A percentile compares a stretch with the other conserved stretches of the same genome.
Conservation (phyloP, 2,888 invertebrate species). For the Cheilosia urbana region DNA sequence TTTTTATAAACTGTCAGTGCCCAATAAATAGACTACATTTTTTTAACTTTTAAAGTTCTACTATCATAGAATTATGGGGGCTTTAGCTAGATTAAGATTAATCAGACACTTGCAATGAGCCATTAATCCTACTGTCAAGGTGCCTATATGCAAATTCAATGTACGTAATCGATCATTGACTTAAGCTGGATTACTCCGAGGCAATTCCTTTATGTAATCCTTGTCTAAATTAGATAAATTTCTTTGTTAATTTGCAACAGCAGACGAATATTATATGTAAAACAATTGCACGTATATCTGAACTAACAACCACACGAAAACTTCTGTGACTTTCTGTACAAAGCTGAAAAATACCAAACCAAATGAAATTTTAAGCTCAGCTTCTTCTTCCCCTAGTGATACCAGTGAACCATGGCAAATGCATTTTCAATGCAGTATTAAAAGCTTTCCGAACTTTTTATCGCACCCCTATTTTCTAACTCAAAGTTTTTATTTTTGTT, state of each 20-base stretch:
- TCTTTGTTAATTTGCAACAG: no score
- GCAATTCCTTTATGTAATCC: no score
- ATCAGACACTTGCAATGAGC: no score
- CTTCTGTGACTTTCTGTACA: slow-evolving; percentile 1
- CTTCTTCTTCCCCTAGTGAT: neutral
- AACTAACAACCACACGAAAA: neutral
- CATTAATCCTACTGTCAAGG: no score
- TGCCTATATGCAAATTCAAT: no score
- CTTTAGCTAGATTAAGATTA: no score
- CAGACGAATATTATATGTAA: no score
- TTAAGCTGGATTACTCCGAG: neutral
- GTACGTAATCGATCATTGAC: neutral
- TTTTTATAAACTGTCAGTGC: no score
- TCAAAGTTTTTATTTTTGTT: slow-evolving; percentile 3
- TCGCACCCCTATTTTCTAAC: slow-evolving; percentile 25
- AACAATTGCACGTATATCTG: no score
- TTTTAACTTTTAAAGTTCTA: neutral
- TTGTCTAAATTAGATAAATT: no score
- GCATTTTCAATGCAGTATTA: slow-evolving; percentile 53
- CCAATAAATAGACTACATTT: neutral
- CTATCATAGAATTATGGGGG: neutral
- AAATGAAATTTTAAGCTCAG: slow-evolving; percentile 35
- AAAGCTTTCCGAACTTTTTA: slow-evolving; percentile 39
- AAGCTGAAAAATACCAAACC: neutral
- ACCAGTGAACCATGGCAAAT: slow-evolving; percentile 22